These are phyloP conservation scores for Lemur catta DNA, from an alignment of 2,797 vertebrate species.

Conservation along the genomic window DNA sequence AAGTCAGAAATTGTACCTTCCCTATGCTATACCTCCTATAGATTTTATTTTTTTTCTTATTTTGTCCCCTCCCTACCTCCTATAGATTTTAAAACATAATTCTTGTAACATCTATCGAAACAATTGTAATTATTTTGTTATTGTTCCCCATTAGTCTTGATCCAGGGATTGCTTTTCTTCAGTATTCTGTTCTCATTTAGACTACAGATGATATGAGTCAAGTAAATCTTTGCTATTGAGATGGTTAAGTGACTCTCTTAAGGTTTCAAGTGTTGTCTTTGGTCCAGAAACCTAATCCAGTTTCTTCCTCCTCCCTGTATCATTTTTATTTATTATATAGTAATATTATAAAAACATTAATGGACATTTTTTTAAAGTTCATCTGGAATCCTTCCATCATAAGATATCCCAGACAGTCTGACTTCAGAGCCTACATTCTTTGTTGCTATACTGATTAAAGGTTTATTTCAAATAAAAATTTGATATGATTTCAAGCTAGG, in stretches of 20 bases:
- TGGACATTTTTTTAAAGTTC: background rate
- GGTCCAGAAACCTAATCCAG: background rate
- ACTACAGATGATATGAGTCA: background rate
- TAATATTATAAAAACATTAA: background rate
- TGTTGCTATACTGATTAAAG: background rate
- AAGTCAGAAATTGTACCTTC: background rate
- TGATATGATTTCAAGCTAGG: background rate
- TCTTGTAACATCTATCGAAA: background rate
- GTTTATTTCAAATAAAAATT: conserved; percentile 23
- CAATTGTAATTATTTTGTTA: background rate
- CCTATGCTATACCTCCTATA: background rate
- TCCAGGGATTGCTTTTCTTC: background rate
- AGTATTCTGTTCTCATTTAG: background rate
- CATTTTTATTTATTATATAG: background rate
- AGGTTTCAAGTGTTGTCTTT: background rate
- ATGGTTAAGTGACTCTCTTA: background rate
- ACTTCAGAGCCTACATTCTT: background rate
- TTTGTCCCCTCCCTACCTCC: background rate
- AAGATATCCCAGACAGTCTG: background rate
- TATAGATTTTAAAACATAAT: background rate
- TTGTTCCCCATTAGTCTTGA: background rate
- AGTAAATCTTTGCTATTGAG: background rate
- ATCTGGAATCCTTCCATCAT: background rate
- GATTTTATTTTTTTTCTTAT: background rate
- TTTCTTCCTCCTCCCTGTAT: background rate